Conservation (phyloP, 2,888 invertebrate genomes). For the Limnephilus marmoratus region DNA sequence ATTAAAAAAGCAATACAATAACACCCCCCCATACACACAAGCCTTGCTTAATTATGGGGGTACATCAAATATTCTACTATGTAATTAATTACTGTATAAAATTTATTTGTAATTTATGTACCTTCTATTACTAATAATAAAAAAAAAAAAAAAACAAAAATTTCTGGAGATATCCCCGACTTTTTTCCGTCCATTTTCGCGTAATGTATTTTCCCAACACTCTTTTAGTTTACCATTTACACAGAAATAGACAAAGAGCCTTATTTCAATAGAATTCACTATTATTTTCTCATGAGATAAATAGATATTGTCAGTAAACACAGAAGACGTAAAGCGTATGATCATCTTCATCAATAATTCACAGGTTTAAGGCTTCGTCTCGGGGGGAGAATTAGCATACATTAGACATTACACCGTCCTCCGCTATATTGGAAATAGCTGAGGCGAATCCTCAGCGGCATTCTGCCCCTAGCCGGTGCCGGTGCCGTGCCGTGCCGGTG, state of each 20-base stretch:
- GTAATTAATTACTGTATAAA: no score
- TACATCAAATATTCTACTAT: no score
- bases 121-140: no score
- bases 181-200: not conserved
- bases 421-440: constrained; percentile 62
- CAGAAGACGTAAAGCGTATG: constrained; percentile 20
- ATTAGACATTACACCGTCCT: constrained; percentile 66
- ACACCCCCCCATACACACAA: no score
- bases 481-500: not conserved
- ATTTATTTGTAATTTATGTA: no score
- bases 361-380: constrained; percentile 37
- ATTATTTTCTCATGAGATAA: not conserved
- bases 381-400: constrained; percentile 64
- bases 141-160: no score
- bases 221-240: not conserved
- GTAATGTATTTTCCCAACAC: not conserved
- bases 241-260: not conserved
- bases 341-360: constrained; percentile 59
- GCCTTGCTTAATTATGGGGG: no score
- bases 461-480: not conserved
- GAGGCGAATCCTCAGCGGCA: constrained; percentile 38
- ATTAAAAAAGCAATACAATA: no score
- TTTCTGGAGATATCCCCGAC: not conserved
- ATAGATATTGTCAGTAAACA: constrained; percentile 21
- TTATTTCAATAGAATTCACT: not conserved